phyloP scores from a whole-genome alignment of 2,888 invertebrate species.

The Ochropleura plecta region DNA sequence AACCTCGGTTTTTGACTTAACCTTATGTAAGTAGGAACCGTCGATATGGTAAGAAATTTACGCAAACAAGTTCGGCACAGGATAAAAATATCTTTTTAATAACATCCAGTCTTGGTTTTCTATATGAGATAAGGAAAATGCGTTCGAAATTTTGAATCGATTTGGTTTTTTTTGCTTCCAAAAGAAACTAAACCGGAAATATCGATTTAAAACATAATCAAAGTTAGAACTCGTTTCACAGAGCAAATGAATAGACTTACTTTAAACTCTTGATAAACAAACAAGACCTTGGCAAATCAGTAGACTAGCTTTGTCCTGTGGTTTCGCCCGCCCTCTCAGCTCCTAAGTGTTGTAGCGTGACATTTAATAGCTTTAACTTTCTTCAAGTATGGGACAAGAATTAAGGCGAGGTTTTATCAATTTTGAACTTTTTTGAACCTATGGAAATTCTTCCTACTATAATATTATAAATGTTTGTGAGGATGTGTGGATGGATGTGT shows the following conservation, averaged over 20 bases:
- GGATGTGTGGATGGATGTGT: no score
- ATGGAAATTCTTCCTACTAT: no score
- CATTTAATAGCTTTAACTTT: no score
- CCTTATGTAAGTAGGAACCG: no score
- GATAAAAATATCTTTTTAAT: background rate
- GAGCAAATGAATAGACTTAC: background rate
- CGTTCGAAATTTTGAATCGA: background rate
- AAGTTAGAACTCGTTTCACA: slow-evolving; percentile 9
- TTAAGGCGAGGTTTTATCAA: no score
- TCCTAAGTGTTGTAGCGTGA: no score
- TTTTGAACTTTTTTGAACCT: no score
- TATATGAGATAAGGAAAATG: slow-evolving; percentile 10
- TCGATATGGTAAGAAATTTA: background rate
- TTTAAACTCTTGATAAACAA: slow-evolving; percentile 5
- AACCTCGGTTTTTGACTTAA: no score
- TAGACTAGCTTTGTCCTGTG: no score
- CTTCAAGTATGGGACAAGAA: no score
- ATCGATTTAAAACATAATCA: background rate
- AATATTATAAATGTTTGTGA: no score
- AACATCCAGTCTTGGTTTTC: background rate
- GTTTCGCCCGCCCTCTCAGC: no score
- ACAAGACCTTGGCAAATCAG: background rate
- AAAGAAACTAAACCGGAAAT: background rate
- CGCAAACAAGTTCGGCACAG: background rate
- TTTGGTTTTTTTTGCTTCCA: background rate